Conservation (phyloP, 30 jellyfish, hydroid and myxozoan genomes). For the Turritopsis rubra region DNA sequence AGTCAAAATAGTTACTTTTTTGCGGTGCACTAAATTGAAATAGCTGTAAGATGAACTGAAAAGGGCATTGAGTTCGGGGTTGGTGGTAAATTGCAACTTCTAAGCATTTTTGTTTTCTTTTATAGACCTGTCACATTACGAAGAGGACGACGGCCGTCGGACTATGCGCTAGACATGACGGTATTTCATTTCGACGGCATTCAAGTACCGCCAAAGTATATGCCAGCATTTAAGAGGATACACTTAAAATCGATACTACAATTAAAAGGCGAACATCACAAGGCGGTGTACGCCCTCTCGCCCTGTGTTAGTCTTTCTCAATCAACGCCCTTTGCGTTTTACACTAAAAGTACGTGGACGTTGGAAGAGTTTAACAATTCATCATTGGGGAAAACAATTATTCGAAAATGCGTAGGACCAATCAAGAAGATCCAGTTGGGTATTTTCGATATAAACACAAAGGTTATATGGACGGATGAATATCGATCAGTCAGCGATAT, state of each 20-base stretch:
- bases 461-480: constrained; percentile 10
- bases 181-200: constrained; percentile 11
- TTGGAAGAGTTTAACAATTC: constrained; percentile 7
- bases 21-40: too few relatives aligned
- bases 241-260: not conserved
- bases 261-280: not conserved
- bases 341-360: constrained; percentile 7
- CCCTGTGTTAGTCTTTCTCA: not conserved
- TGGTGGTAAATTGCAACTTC: too few relatives aligned
- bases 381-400: not conserved
- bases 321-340: constrained; percentile 1
- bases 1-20: too few relatives aligned
- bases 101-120: too few relatives aligned
- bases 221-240: constrained; percentile 1
- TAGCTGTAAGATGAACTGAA: too few relatives aligned
- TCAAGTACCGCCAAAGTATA: not conserved
- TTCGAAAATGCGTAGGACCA: constrained; percentile 11
- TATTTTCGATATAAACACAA: not conserved
- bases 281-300: not conserved
- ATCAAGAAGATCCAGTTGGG: constrained; percentile 3
- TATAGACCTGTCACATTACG: not conserved
- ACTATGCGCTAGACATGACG: not conserved
- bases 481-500: not conserved
- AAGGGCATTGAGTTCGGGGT: too few relatives aligned
- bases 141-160: constrained; percentile 16